Conservation (phyloP, 2,113 vertebrate genomes). For the Perca flavescens region DNA sequence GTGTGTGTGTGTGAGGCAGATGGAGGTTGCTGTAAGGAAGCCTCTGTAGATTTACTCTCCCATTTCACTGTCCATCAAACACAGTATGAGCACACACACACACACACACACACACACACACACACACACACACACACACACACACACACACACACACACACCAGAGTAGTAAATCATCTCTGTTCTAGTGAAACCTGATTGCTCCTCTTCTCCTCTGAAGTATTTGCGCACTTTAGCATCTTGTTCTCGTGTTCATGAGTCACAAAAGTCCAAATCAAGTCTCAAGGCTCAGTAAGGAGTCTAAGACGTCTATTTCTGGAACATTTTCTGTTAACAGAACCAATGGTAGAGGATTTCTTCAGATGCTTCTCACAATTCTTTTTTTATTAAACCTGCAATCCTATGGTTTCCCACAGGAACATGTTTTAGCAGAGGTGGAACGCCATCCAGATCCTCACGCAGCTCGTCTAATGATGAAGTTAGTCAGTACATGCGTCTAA, state of each 20-base stretch:
- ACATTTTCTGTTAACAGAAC: background rate
- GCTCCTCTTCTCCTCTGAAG: background rate
- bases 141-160: background rate
- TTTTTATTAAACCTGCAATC: background rate
- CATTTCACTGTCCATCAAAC: conserved; percentile 62
- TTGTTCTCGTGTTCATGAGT: background rate
- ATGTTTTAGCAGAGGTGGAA: background rate
- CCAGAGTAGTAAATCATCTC: background rate
- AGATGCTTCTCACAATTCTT: too few species aligned
- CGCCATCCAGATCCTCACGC: too few species aligned
- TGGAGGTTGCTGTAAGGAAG: conserved; percentile 56
- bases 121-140: background rate
- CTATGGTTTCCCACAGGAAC: background rate
- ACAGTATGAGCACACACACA: background rate
- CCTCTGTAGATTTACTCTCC: conserved; percentile 60
- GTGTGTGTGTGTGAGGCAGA: conserved; percentile 33
- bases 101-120: background rate
- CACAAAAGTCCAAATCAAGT: background rate
- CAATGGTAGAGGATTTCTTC: too few species aligned
- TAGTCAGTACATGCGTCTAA: background rate
- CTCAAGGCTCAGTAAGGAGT: background rate
- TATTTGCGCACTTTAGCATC: background rate
- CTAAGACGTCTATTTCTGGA: background rate
- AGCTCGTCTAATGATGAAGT: background rate
- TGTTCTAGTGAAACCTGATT: background rate